phyloP scores from a whole-genome alignment of 1,140 invertebrate species.

The Bombus huntii region DNA sequence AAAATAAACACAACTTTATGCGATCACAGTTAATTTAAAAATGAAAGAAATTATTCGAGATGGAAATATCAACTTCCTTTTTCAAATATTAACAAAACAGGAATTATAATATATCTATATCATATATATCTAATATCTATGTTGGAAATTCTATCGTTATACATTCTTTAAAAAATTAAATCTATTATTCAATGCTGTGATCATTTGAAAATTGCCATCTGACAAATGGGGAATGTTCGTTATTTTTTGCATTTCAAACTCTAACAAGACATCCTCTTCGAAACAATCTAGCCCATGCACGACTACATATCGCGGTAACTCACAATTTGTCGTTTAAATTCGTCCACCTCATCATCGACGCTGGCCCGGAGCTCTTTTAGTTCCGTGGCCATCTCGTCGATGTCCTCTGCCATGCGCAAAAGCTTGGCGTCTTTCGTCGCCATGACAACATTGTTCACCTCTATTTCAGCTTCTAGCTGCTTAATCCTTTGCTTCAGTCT shows the following conservation, averaged over 20 bases:
- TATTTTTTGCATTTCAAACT: slow-evolving; percentile 41
- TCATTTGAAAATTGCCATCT: slow-evolving; percentile 10
- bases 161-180: neutral
- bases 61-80: neutral
- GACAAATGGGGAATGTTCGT: slow-evolving; percentile 16
- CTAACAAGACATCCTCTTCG: slow-evolving; percentile 50
- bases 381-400: slow-evolving; percentile 85
- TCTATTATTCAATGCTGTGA: slow-evolving; percentile 10
- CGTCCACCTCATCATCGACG: slow-evolving; percentile 85
- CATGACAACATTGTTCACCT: slow-evolving; percentile 87
- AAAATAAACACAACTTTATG: slow-evolving; percentile 1
- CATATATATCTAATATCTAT: neutral
- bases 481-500: slow-evolving; percentile 86
- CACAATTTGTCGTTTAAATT: slow-evolving; percentile 87
- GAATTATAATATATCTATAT: neutral
- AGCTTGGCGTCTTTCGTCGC: slow-evolving; percentile 89
- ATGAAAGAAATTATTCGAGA: neutral
- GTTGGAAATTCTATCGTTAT: neutral
- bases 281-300: slow-evolving; percentile 70
- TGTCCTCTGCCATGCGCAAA: slow-evolving; percentile 85
- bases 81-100: neutral
- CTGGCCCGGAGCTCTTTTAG: slow-evolving; percentile 85
- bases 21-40: slow-evolving; percentile 11
- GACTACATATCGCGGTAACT: slow-evolving; percentile 83
- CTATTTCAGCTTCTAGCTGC: slow-evolving; percentile 87